phyloP scores from a whole-genome alignment of 2,113 vertebrate genomes.

The Brachyhypopomus occidentalis region DNA sequence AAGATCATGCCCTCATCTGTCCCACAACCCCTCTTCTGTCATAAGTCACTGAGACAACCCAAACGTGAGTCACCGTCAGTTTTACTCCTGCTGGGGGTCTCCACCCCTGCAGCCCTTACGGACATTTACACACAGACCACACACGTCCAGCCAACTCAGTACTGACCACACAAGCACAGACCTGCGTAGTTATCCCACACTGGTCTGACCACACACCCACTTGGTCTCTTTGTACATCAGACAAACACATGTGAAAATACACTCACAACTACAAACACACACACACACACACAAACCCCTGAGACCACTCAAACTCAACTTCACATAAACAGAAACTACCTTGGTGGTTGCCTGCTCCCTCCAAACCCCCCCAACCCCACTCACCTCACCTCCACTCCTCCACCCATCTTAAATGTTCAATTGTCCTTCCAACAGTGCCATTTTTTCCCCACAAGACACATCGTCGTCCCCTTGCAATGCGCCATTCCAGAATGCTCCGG shows the following conservation, averaged over 20 bases:
- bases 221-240: constrained; percentile 23
- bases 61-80: constrained; percentile 34
- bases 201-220: constrained; percentile 21
- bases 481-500: constrained; percentile 21
- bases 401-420: constrained; percentile 29
- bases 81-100: constrained; percentile 29
- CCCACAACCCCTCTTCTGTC: background rate
- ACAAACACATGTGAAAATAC: constrained; percentile 36
- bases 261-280: constrained; percentile 11
- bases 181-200: background rate
- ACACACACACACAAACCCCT: constrained; percentile 2
- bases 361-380: background rate
- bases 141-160: constrained; percentile 38
- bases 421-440: constrained; percentile 24
- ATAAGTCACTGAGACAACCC: constrained; percentile 38
- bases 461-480: constrained; percentile 30
- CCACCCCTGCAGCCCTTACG: constrained; percentile 5
- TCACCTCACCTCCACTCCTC: background rate
- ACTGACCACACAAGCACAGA: constrained; percentile 44
- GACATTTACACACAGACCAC: constrained; percentile 40
- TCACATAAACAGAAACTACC: constrained; percentile 5
- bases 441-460: constrained; percentile 34
- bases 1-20: background rate
- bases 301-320: constrained; percentile 3
- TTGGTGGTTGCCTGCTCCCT: too few species aligned